Evolutionary conservation across 2,113 vertebrate species (phyloP).

Genomic region (Rhinolophus sinicus): DNA sequence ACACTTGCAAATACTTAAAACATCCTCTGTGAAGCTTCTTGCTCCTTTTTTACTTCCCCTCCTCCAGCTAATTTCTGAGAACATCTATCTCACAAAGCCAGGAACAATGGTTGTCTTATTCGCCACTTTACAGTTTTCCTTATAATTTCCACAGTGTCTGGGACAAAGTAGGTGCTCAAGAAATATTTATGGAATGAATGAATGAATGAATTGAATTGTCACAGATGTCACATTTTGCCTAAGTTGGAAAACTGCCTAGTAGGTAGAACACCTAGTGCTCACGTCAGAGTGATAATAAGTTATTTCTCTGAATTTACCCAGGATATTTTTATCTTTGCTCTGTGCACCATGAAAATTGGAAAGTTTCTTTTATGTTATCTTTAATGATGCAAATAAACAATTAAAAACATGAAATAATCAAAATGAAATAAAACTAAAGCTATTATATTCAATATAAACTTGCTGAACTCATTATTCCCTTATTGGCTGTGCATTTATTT

Average conservation of each 20-base stretch:
- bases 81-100: not conserved
- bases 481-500: not conserved
- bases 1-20: not conserved
- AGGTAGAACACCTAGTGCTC: not conserved
- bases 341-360: not conserved
- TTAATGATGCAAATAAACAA: conserved; percentile 14
- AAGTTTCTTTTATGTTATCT: not conserved
- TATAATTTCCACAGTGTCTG: not conserved
- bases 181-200: not conserved
- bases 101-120: not conserved
- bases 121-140: not conserved
- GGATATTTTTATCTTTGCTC: not conserved
- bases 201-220: not conserved
- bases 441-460: not conserved
- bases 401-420: conserved; percentile 17
- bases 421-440: not conserved
- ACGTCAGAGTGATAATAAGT: not conserved
- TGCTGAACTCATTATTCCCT: not conserved
- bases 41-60: not conserved
- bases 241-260: not conserved
- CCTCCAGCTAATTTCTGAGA: not conserved
- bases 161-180: not conserved
- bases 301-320: not conserved
- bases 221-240: not conserved
- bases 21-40: not conserved